Percentiles rank a stretch among this genome's conserved stretches.
phyloP scores from a whole-genome alignment of 2,113 vertebrate genomes.

The Podarcis cretensis region DNA sequence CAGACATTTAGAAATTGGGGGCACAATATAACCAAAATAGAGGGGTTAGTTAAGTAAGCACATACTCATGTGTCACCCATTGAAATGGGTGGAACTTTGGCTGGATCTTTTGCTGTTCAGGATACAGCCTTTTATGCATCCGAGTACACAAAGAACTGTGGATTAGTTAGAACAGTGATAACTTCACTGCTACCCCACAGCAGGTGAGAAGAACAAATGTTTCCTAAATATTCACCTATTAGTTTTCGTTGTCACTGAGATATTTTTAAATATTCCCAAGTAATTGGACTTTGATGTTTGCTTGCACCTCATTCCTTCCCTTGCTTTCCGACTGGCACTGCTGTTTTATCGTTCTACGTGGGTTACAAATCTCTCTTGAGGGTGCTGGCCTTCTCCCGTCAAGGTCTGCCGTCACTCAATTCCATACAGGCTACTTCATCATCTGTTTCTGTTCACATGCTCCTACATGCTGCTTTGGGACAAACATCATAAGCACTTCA shows the following conservation, averaged over 20 bases:
- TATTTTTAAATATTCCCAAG: not conserved
- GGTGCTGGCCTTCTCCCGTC: not conserved
- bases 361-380: conserved; percentile 11
- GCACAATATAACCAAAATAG: not conserved
- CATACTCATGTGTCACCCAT: not conserved
- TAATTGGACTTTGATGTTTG: not conserved
- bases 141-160: not conserved
- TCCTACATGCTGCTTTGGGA: not conserved
- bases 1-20: not conserved
- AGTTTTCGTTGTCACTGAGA: not conserved
- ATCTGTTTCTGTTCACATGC: conserved; percentile 16
- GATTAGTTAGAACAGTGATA: not conserved
- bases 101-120: not conserved
- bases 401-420: conserved; percentile 5
- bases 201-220: not conserved
- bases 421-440: conserved; percentile 15
- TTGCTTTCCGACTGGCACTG: not conserved
- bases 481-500: not conserved
- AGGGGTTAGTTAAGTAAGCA: too few relatives aligned
- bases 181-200: not conserved
- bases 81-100: not conserved
- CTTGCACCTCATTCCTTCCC: not conserved
- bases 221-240: not conserved
- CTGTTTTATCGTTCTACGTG: not conserved
- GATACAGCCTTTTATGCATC: not conserved